Percentiles rank a stretch among this genome's conserved stretches.
Conservation (phyloP, 1,140 invertebrate genomes). For the Caenorhabditis brenneri region DNA sequence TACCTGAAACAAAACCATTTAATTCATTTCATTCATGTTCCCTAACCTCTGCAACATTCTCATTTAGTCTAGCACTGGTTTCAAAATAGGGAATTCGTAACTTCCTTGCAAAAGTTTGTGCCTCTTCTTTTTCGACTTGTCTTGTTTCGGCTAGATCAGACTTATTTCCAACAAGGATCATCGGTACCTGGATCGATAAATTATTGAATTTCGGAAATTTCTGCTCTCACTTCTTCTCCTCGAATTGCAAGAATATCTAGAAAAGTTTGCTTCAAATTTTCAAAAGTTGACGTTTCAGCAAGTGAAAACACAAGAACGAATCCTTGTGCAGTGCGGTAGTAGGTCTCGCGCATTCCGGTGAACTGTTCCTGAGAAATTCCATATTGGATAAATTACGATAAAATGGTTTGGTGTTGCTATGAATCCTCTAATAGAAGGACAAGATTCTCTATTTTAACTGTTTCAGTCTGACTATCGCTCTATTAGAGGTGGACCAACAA, state of each 20-base stretch:
- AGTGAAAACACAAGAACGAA: slow-evolving; percentile 3
- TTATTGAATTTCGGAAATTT: background rate
- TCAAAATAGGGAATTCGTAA: background rate
- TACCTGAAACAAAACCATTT: background rate
- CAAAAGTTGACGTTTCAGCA: background rate
- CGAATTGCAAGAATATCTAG: background rate
- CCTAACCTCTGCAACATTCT: slow-evolving; percentile 33
- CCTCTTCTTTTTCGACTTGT: background rate
- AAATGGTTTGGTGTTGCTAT: too few relatives aligned
- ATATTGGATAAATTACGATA: too few relatives aligned
- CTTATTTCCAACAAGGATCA: background rate
- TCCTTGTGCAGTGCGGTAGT: slow-evolving; percentile 14
- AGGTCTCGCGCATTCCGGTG: slow-evolving; percentile 24
- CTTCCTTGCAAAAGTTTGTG: background rate
- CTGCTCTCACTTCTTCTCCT: background rate
- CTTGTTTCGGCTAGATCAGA: background rate
- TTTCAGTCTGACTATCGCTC: too few relatives aligned
- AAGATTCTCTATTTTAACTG: too few relatives aligned
- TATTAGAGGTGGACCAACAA: background rate
- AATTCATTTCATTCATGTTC: background rate
- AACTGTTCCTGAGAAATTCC: slow-evolving; percentile 32
- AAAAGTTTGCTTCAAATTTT: slow-evolving; percentile 27
- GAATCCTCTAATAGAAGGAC: too few relatives aligned
- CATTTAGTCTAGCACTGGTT: background rate
- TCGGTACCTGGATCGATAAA: background rate